These are phyloP conservation scores for Porites divaricata DNA, from an alignment of 92 coral and sea anemone genomes.

Conservation along the genomic window DNA sequence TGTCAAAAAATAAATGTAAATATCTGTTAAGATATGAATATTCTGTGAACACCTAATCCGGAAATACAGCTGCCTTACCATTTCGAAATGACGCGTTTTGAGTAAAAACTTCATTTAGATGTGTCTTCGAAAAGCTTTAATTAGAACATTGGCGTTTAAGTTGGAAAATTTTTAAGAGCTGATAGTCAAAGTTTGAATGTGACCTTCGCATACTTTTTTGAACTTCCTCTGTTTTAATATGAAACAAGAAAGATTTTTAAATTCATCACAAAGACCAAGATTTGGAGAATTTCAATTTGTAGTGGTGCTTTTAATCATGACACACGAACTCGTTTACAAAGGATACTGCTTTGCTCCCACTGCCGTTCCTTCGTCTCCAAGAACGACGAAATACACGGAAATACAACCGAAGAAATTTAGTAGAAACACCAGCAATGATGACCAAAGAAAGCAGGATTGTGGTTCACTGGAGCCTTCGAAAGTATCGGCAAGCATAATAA, in stretches of 20 bases:
- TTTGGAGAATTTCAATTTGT: slow-evolving; percentile 10
- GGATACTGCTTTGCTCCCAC: not conserved
- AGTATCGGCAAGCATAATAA: not conserved
- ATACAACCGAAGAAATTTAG: not conserved
- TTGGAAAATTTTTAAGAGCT: not conserved
- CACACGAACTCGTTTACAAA: not conserved
- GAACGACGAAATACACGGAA: slow-evolving; percentile 1
- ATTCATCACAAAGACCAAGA: not conserved
- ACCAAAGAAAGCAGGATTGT: not conserved
- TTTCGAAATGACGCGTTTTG: not conserved
- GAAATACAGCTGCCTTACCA: slow-evolving; percentile 16
- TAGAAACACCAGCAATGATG: not conserved
- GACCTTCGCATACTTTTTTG: not conserved
- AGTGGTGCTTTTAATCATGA: slow-evolving; percentile 23
- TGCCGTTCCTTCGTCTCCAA: not conserved
- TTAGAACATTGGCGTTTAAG: not conserved
- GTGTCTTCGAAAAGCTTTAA: not conserved
- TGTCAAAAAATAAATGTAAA: slow-evolving; percentile 33
- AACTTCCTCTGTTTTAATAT: not conserved
- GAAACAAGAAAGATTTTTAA: not conserved
- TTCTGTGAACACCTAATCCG: slow-evolving; percentile 25
- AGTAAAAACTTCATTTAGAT: not conserved
- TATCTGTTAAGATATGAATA: not conserved
- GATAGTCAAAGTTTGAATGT: not conserved
- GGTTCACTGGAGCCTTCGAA: not conserved